Percentiles rank a stretch among this genome's conserved stretches.
Conservation (phyloP, 2,888 invertebrate species). For the Anthophora plumipes region DNA sequence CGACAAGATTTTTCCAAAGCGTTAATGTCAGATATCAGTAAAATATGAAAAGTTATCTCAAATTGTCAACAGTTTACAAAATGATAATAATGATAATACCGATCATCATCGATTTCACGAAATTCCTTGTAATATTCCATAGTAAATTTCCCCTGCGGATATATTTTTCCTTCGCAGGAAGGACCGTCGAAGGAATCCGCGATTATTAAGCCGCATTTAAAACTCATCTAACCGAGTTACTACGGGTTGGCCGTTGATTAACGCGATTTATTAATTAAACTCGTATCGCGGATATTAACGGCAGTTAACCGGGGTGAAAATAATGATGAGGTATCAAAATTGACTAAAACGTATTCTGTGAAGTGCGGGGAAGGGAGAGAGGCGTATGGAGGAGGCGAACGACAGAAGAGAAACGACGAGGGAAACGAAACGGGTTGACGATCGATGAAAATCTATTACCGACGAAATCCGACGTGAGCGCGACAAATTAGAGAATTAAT, state of each 20-base stretch:
- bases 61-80: no score
- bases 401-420: conserved; percentile 22
- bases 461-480: conserved; percentile 78
- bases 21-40: no score
- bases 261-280: conserved; percentile 56
- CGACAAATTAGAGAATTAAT: conserved; percentile 82
- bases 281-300: conserved; percentile 51
- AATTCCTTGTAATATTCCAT: not conserved
- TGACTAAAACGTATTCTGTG: conserved; percentile 42
- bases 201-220: conserved; percentile 10
- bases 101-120: not conserved
- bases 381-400: not conserved
- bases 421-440: conserved; percentile 52
- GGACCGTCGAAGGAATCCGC: not conserved
- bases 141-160: not conserved
- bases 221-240: conserved; percentile 9
- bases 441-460: conserved; percentile 77
- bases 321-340: conserved; percentile 63
- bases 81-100: not conserved
- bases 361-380: not conserved
- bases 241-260: conserved; percentile 30
- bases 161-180: not conserved
- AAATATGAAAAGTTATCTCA: no score
- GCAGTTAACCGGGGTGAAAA: conserved; percentile 45
- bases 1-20: no score